Evolutionary conservation across 2,797 vertebrate species (phyloP).

Genomic region (Smutsia gigantea): DNA sequence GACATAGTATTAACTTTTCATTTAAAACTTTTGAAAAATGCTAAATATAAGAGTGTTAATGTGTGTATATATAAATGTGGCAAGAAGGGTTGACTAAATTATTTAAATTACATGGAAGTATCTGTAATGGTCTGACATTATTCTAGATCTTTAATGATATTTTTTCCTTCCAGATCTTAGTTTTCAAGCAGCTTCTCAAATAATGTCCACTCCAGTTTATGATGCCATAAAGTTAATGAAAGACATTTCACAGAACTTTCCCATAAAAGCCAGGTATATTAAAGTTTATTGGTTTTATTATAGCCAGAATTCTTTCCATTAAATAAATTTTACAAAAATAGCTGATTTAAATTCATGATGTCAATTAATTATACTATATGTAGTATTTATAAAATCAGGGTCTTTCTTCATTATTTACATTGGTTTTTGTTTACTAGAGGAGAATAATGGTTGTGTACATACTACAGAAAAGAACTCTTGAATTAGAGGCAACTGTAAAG

Average conservation of each 20-base stretch:
- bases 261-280: slow-evolving; percentile 95
- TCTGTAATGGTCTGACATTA: not conserved
- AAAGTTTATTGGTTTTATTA: slow-evolving; percentile 55
- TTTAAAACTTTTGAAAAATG: slow-evolving; percentile 36
- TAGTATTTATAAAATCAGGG: not conserved
- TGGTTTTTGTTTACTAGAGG: not conserved
- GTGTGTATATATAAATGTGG: not conserved
- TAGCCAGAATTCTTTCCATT: slow-evolving; percentile 32
- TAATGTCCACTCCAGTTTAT: slow-evolving; percentile 92
- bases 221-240: slow-evolving; percentile 95
- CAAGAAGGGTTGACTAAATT: not conserved
- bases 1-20: not conserved
- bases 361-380: slow-evolving; percentile 51
- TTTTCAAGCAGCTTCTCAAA: slow-evolving; percentile 95
- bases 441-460: not conserved
- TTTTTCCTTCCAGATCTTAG: slow-evolving; percentile 91
- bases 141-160: not conserved
- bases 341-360: slow-evolving; percentile 46
- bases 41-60: not conserved
- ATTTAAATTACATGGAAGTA: not conserved
- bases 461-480: not conserved
- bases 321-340: slow-evolving; percentile 41
- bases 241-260: slow-evolving; percentile 98
- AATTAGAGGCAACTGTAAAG: slow-evolving; percentile 16
- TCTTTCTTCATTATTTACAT: not conserved